Evolutionary conservation across 2,113 vertebrate species (phyloP), one percentile per base, ranked within the genome.

Genomic region (Urocolius indicus): DNA sequence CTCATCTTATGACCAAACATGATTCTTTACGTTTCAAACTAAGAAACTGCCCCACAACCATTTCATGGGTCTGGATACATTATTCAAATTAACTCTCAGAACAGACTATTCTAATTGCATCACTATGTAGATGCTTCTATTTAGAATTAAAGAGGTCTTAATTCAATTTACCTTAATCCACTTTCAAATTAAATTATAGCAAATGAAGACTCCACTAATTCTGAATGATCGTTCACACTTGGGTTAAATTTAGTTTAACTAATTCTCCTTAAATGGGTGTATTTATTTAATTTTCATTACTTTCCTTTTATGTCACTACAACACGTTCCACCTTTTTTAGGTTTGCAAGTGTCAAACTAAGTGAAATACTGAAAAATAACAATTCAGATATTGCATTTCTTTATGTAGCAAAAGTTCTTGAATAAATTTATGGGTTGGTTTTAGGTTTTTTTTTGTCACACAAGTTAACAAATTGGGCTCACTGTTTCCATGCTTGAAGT

Each of bases 161-260:
- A 95, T 93, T 97, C 62, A 94, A 89, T 96, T 96, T 95, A 95
- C 77, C 74, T 93, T 96, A 90, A 95, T 91, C 89, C 81, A 95
- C 77, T 87, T 93, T 36, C 54, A 84, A 87, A 95, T 41, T 73
- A 94, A 95, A 96, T 95, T 65, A 95, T 7, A 93, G 81, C 58
- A 95, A 95, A 95, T 73, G 38, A 93, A 96, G 87, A 95, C 45
- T 91, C 94, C 41, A 18, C 66, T 91, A 94, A 94, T 91, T 95
- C 91, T 91, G 81, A 94, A 82, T 87, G 76, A 92, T 86, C 89
- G 87, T 85, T 96, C 91, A 94, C 58, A 76, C 77, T 91, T 83
- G 93, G 69, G 89, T 87, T 95, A 91, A 97, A 92, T 29, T 41
- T 72, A 81, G 80, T 93, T 94, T 93, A 92, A 78, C 79, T 45